Evolutionary conservation across 2,797 vertebrate genomes (phyloP).

Genomic region (Acipenser oxyrinchus): DNA sequence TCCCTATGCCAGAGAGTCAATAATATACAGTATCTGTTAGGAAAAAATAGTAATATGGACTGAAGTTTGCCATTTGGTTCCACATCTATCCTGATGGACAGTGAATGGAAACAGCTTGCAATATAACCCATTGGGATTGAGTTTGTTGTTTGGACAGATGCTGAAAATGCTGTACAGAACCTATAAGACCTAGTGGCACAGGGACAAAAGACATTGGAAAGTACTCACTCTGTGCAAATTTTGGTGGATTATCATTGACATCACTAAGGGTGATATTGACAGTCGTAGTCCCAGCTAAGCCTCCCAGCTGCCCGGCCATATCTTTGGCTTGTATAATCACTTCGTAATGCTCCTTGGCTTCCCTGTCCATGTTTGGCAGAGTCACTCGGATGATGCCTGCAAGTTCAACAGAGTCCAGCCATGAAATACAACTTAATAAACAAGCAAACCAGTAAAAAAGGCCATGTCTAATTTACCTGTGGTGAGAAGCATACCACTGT

Average conservation of each 20-base stretch:
- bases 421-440: neutral
- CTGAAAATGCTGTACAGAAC: neutral
- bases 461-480: neutral
- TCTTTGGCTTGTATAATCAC: constrained; percentile 94
- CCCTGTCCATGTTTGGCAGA: constrained; percentile 89
- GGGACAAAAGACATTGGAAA: neutral
- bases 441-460: neutral
- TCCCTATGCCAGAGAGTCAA: no score
- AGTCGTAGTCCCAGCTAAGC: constrained; percentile 83
- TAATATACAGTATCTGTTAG: no score
- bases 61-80: no score
- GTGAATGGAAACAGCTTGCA: neutral
- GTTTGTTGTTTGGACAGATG: neutral
- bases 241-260: constrained; percentile 89
- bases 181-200: neutral
- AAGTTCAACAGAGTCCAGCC: constrained; percentile 21
- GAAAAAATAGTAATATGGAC: no score
- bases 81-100: neutral
- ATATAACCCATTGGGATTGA: neutral
- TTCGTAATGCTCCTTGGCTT: constrained; percentile 82
- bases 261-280: constrained; percentile 85
- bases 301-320: constrained; percentile 93
- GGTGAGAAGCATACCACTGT: neutral
- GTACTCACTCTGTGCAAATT: constrained; percentile 87
- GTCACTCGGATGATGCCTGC: constrained; percentile 87